Conservation (phyloP, 2,888 invertebrate genomes). For the Mythimna lalbum region DNA sequence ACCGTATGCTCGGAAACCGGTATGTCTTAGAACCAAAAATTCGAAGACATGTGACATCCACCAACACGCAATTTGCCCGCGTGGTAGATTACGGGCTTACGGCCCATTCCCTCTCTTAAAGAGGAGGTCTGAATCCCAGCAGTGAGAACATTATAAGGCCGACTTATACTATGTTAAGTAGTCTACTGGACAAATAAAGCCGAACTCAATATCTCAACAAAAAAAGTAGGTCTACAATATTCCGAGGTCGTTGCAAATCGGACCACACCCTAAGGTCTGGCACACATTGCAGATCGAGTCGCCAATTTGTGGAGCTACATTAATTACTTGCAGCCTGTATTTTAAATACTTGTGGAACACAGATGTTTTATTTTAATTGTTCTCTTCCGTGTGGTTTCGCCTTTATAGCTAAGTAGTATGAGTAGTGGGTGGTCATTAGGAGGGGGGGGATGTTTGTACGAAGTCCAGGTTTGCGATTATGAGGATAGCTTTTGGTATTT, state of each 20-base stretch:
- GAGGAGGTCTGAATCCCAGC: too few relatives aligned
- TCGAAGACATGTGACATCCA: too few relatives aligned
- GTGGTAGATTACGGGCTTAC: too few relatives aligned
- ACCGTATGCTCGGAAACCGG: too few relatives aligned
- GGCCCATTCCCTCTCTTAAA: too few relatives aligned
- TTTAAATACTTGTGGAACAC: conserved; percentile 63
- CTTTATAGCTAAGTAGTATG: conserved; percentile 35
- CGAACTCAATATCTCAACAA: too few relatives aligned
- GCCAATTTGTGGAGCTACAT: conserved; percentile 70
- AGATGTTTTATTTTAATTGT: conserved; percentile 64
- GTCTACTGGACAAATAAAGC: too few relatives aligned
- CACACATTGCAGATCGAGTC: conserved; percentile 65
- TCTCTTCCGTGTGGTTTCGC: conserved; percentile 29
- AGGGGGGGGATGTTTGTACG: not conserved
- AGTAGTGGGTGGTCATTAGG: conserved; percentile 11
- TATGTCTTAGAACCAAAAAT: too few relatives aligned
- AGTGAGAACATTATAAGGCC: too few relatives aligned
- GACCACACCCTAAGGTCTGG: conserved; percentile 57
- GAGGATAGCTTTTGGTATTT: not conserved
- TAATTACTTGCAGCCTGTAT: conserved; percentile 67
- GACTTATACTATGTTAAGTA: too few relatives aligned
- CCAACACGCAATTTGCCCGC: too few relatives aligned
- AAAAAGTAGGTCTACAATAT: not conserved
- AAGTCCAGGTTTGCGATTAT: not conserved
- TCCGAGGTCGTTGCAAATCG: conserved; percentile 12